Evolutionary conservation across 2,797 vertebrate species (phyloP), one percentile per base, ranked within the genome.

Genomic region (Rhinichthys osculus): DNA sequence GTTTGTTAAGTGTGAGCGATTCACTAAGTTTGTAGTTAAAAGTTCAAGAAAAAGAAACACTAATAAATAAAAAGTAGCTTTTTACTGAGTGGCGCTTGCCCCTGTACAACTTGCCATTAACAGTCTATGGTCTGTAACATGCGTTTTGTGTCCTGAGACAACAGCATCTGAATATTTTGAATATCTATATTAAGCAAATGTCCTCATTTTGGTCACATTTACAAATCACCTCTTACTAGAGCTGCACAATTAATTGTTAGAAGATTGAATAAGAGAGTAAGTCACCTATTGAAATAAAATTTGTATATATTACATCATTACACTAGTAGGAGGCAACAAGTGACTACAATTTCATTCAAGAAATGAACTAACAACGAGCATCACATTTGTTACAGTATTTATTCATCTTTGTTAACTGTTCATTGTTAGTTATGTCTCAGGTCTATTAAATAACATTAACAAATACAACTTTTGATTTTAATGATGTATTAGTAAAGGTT

Each of bases 11-110:
- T 72, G n/a, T 16, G 38, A 72, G 38, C 14, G 17, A 73, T 82
- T 71, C 21, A 21, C 52, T 72, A 57, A 73, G 52, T 64, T 47
- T 83, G 42, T 64, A n/a, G 19, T 62, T 73, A 73, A 72, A 19
- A 42, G 54, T 54, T 62, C 81, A 62, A 62, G 27, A 21, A 72
- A 82, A 64, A 21, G 6, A 82, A 40, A 47, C 71, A 59, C 16
- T 3, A 81, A 47, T 70, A 9, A 54, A 54, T 54, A 70, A 54
- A 6, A 81, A 81, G 64, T 16, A 8, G 21, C 19, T 38, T 69
- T 21, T 50, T 81, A 81, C 21, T 38, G 42, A 77, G 73, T 38
- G 50, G 8, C n/a, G 11, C 7, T 78, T 64, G 33, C 23, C 76
- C 3, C 1, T n/a, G 11, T 59, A 78, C 14, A n/a, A 38, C 33